Base-by-base conservation (phyloP, 2,888 invertebrate genomes). In the Vesta saturnalis region DNA sequence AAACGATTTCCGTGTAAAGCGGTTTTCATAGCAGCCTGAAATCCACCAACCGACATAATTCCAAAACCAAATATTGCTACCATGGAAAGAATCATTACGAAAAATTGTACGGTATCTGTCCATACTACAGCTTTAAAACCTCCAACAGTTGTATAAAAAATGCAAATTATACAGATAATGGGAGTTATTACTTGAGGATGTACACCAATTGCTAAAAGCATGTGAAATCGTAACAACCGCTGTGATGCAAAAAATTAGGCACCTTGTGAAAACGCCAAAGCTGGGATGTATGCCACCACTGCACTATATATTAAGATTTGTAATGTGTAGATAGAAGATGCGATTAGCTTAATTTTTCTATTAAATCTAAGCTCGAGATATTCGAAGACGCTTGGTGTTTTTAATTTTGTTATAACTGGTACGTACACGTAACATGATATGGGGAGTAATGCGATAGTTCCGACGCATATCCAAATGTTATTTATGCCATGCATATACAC, bases 61-160 rank as follows among this genome's bases (percentile, higher is more conserved):
- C 84, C 84, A 64, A 83, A 71, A 47, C 70, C 49, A 1, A 49
- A 3, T 14, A 49, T 15, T 4, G 49, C 49, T 14, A 49, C 15
- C 1, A 19, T 10, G 1, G 49, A 49, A 8, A 12, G 14, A 12
- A 49, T 12, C 16, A 49, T 49, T 10, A 19, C 4, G 1, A 87
- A 82, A 52, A 90, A 87, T 64, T 91, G 90, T 57, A 88, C 78
- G 8, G 86, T 85, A 68, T 88, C 88, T 2, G 91, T 88, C 84
- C 90, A 89, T 1, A 91, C 89, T 2, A 92, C 89, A 2, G 91
- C 91, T 78, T 89, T 85, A 23, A 91, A 79, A 4, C 91, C 91
- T 43, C 90, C 93, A 39, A 93, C 80, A 0, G 92, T 90, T 2
- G 92, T 92, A 76, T 94, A 91, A 52, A 93, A 91, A 19, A 92